Evolutionary conservation across 2,888 invertebrate species (phyloP), one percentile per base, ranked within the genome.

Genomic region (Helicoverpa assulta): DNA sequence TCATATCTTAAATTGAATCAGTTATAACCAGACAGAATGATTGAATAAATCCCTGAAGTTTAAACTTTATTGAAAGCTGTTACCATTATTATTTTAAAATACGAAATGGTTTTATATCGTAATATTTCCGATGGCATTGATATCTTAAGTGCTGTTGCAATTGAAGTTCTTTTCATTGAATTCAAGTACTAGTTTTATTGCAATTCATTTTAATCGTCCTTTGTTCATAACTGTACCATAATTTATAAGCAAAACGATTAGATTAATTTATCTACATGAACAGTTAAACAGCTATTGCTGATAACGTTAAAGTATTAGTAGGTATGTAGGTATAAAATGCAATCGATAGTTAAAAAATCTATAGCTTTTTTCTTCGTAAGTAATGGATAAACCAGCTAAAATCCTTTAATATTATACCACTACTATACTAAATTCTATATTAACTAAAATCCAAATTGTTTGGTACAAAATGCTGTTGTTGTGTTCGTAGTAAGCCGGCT

Each of bases 121-220:
- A 40, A 54, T 4, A 47, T 64, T 63, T 29, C n/a, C 1, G 14
- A 37, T 54, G 0, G 3, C 14, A 29, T 73, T 50, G 8, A 21
- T 40, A 56, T 47, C 16, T 68, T 51, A 55, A 59, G 26, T 40
- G 56, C 59, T 52, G 56, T 56, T 5, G 2, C 70, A 56, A 74
- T 56, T 5, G 2, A 59, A 69, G 51, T 52, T 40, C 16, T 40
- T 54, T 57, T 54, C 5, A 14, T 19, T 10, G 47, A 47, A 62
- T 26, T 5, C 5, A 54, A 12, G 10, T n/a, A 47, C 10, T 40
- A 40, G 40, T 40, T 52, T 50, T 40, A 8, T 55, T 40, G 29
- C 16, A 52, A 53, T 74, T 7, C 26, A 57, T 37, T 53, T 43
- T 57, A 53, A 10, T 55, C 14, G 7, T 37, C 5, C 1, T 10